Base-by-base conservation (phyloP, 2,888 invertebrate genomes). In the Hirtodrosophila cameraria region DNA sequence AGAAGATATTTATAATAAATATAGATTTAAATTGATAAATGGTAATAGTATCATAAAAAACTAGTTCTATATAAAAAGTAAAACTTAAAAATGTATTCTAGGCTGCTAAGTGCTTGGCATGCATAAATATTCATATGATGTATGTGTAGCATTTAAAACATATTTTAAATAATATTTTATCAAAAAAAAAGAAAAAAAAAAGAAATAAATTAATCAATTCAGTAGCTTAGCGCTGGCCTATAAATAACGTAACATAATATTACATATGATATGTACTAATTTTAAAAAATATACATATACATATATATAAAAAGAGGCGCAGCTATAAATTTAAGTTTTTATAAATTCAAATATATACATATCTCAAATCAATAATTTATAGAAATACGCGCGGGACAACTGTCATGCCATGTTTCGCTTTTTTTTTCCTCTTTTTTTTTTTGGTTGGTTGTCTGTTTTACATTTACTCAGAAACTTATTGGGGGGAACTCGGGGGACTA, bases 331-430 rank as follows among this genome's bases (percentile, higher is more conserved):
- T 79, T 57, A 65, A 50, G 61, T 63, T 61, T 69, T 73, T 81
- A 73, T 79, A 73, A 75, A 82, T 85, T 82, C 83, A 86, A 79
- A 82, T 85, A 65, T 64, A 67, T 64, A 67, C 67, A 78, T 86
- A 74, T 80, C 82, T 78, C 82, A 69, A 77, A 79, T 87, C 70
- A 83, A 87, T 85, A 83, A 87, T 83, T 83, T 87, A 87, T 83
- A 65, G 64, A 63, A 71, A 83, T 87, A 83, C 82, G 66, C 82
- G 61, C 49, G 82, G 87, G 87, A 83, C 87, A 74, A 87, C 84
- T 83, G 87, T 87, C 83, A 83, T 78, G 79, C 82, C 42, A 59
- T 71, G 58, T 61, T 59, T 27, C 48, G 20, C 11, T 49, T 36
- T 20, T 52, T 38, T 48, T 55, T 39, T 33, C 36, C 28, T 43